Evolutionary conservation across 2,113 vertebrate genomes (phyloP).

Genomic region (Pavo muticus): DNA sequence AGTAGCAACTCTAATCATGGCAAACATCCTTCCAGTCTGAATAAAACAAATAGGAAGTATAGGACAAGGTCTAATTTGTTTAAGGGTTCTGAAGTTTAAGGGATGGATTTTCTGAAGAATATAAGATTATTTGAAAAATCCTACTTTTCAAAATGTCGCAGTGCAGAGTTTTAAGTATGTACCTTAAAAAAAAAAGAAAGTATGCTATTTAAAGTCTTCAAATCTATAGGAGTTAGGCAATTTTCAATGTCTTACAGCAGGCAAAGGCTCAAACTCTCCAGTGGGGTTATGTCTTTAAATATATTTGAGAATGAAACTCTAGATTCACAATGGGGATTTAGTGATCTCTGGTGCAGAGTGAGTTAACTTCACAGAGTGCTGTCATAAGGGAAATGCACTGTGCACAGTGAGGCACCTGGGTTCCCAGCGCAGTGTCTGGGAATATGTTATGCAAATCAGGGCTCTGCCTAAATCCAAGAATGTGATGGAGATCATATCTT

Average conservation of each 20-base stretch:
- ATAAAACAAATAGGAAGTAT: not conserved
- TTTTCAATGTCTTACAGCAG: not conserved
- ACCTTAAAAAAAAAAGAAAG: not conserved
- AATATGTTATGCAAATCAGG: not conserved
- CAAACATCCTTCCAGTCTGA: not conserved
- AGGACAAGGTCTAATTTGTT: not conserved
- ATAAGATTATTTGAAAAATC: not conserved
- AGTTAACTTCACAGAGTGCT: not conserved
- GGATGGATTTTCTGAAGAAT: not conserved
- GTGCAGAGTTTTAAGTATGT: not conserved
- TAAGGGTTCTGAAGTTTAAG: not conserved
- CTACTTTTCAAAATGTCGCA: not conserved
- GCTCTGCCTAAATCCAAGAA: not conserved
- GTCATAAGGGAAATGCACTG: not conserved
- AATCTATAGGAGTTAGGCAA: not conserved
- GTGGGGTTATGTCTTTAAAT: slow-evolving; percentile 4
- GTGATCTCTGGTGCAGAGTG: not conserved
- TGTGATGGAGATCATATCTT: not conserved
- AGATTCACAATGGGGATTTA: not conserved
- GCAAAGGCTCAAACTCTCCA: not conserved
- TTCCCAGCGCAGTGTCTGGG: not conserved
- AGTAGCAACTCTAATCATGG: not conserved
- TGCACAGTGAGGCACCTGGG: not conserved
- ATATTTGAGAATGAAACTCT: not conserved
- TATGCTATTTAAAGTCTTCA: not conserved